Evolutionary conservation across 1,140 invertebrate genomes (phyloP).

Genomic region (Aplysia californica): DNA sequence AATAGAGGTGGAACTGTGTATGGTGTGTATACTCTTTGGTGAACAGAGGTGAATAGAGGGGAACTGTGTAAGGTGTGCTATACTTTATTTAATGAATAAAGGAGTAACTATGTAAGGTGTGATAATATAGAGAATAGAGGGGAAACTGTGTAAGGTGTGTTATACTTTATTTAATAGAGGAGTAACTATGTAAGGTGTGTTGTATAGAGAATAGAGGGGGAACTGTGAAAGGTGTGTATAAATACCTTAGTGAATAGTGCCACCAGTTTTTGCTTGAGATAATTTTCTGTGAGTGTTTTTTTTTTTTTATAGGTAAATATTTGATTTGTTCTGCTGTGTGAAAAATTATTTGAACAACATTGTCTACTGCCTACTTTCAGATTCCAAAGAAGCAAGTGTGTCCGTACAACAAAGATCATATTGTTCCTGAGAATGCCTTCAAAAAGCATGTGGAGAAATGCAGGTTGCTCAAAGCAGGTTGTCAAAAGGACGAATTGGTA

Average conservation of each 20-base stretch:
- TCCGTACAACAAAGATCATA: conserved; percentile 36
- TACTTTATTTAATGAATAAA: too few species aligned
- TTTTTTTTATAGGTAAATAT: neutral
- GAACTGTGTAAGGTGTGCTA: too few species aligned
- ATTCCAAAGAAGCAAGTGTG: conserved; percentile 27
- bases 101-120: too few species aligned
- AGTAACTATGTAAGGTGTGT: too few species aligned
- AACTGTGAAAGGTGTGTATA: too few species aligned
- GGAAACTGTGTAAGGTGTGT: too few species aligned
- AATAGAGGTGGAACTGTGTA: neutral
- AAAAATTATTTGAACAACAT: neutral
- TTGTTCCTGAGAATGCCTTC: conserved; percentile 32
- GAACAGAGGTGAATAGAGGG: neutral
- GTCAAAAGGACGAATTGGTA: conserved; percentile 38
- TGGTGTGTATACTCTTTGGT: neutral
- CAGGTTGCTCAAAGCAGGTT: conserved; percentile 30
- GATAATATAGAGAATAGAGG: too few species aligned
- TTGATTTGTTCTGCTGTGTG: neutral
- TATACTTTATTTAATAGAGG: too few species aligned
- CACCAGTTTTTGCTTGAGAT: too few species aligned
- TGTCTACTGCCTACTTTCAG: neutral
- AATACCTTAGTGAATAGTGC: too few species aligned
- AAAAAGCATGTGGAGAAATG: conserved; percentile 37
- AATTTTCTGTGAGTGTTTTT: neutral
- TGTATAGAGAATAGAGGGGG: too few species aligned